Evolutionary conservation across 2,113 vertebrate species (phyloP), one percentile per base, ranked within the genome.

Genomic region (Pipra filicauda): DNA sequence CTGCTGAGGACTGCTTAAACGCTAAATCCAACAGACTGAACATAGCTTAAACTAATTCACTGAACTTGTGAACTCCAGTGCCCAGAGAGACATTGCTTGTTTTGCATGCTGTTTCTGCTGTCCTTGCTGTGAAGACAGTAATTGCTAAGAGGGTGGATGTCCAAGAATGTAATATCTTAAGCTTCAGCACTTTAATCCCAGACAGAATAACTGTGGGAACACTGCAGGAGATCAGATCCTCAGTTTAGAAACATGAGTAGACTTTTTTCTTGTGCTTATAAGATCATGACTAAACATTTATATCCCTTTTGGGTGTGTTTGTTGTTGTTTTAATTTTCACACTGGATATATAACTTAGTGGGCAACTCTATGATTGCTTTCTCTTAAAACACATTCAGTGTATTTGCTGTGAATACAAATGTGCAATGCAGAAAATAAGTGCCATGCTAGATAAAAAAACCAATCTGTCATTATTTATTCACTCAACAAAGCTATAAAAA

Each of bases 401-500:
- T 69, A 59, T 92, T 91, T 78, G 48, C 41, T 71, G 10, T 82
- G 84, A 89, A 95, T 94, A 51, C 62, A 82, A 94, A 95, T 79
- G 58, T 65, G 33, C 43, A 86, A 66, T 80, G 72, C 14, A 89
- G 74, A 91, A 94, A 93, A 28, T 59, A 80, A 76, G 33, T 58
- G 62, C 18, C 4, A 0, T 70, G 58, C 26, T 48, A 76, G 62
- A 65, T 46, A 79, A 58, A 15, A 49, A 89, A 89, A 65, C 17
- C 85, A 58, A 48, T 92, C 89, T 67, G 54, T 94, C 70, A 79
- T 89, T 89, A 92, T 94, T 93, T 93, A 96, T 75, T 93, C 89
- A 88, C 62, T 78, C 62, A 82, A 55, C 26, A 93, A 95, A 93
- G 66, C 62, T 76, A 79, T 93, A 91, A 95, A 96, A 81, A 46